These are phyloP conservation scores for Catharus ustulatus DNA, from an alignment of 2,797 vertebrate species.

Conservation along the genomic window DNA sequence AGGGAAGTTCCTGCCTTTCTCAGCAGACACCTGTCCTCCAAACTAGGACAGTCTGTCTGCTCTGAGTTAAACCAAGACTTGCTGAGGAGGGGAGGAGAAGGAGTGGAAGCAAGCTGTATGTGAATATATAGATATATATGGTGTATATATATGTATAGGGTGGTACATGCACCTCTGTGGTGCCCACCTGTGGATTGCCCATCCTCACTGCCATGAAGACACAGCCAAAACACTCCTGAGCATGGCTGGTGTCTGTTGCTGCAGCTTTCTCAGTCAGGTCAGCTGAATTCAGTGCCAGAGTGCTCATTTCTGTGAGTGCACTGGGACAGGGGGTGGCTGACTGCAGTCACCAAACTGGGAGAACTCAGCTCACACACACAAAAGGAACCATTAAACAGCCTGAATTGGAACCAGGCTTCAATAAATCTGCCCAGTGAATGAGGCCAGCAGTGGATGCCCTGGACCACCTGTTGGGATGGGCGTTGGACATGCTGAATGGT, in stretches of 20 bases:
- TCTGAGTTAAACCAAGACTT: background rate
- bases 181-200: fast-evolving
- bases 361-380: background rate
- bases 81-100: background rate
- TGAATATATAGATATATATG: fast-evolving
- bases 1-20: no score
- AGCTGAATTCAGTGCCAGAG: background rate
- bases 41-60: background rate
- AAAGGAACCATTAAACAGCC: background rate
- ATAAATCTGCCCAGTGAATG: background rate
- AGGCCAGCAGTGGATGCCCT: background rate
- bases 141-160: fast-evolving
- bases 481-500: fast-evolving
- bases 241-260: background rate
- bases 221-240: background rate
- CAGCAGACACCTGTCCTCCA: no score
- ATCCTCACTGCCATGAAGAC: background rate
- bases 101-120: background rate
- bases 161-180: background rate
- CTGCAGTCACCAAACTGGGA: background rate
- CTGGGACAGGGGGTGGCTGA: background rate
- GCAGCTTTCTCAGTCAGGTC: background rate
- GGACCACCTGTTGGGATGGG: background rate
- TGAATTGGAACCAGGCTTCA: background rate
- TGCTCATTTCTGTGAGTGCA: background rate